Evolutionary conservation across 1,140 invertebrate species (phyloP).

Genomic region (Hylaeus anthracinus): DNA sequence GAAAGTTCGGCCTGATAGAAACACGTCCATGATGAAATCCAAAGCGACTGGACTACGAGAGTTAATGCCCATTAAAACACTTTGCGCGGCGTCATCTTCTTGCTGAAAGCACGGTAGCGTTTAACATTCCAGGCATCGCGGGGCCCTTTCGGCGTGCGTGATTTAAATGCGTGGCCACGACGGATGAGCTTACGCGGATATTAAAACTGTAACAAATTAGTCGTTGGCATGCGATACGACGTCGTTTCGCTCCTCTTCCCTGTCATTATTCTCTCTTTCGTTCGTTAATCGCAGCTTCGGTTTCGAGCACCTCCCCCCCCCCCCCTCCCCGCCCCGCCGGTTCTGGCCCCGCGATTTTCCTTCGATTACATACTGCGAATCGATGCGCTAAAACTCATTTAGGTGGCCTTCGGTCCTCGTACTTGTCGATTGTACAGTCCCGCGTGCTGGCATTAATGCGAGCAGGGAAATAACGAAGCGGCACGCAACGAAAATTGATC

Average conservation of each 20-base stretch:
- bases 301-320: conserved; percentile 26
- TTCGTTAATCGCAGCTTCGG: conserved; percentile 47
- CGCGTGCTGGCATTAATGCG: too few relatives aligned
- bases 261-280: conserved; percentile 54
- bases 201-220: conserved; percentile 59
- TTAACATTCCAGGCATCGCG: conserved; percentile 1
- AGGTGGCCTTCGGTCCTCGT: too few relatives aligned
- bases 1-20: too few relatives aligned
- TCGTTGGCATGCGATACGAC: conserved; percentile 46
- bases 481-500: too few relatives aligned
- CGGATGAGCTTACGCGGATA: conserved; percentile 35
- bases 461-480: too few relatives aligned
- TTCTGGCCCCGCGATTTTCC: conserved; percentile 13
- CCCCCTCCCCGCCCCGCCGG: not conserved
- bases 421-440: too few relatives aligned
- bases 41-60: too few relatives aligned
- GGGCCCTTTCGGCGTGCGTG: conserved; percentile 15
- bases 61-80: not conserved
- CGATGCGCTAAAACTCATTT: not conserved
- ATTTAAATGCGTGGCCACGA: conserved; percentile 47
- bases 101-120: not conserved
- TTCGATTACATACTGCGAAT: conserved; percentile 19
- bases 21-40: too few relatives aligned
- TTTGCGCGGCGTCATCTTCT: not conserved
- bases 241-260: conserved; percentile 39